Conservation (phyloP, 2,797 vertebrate species). For the Catostomus latipinnis region DNA sequence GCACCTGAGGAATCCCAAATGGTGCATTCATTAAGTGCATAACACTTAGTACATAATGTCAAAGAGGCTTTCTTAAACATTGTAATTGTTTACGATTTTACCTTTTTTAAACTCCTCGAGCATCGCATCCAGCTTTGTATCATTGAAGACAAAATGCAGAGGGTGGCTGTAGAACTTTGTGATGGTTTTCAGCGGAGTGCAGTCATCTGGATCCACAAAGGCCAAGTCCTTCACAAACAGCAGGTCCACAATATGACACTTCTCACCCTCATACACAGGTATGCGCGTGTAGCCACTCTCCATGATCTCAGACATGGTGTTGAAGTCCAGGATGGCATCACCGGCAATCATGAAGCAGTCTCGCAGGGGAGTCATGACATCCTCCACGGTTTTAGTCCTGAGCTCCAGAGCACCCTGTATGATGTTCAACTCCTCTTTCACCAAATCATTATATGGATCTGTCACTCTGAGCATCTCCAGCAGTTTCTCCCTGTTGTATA, state of each 20-base stretch:
- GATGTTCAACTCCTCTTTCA: conserved; percentile 89
- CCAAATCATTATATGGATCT: conserved; percentile 87
- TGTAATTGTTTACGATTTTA: conserved; percentile 67
- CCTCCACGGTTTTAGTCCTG: conserved; percentile 88
- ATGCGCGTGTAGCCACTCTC: conserved; percentile 89
- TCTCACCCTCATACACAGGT: conserved; percentile 85
- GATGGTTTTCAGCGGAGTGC: conserved; percentile 94
- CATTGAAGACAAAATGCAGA: conserved; percentile 95
- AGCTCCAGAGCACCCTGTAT: conserved; percentile 88
- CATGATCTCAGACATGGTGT: conserved; percentile 91
- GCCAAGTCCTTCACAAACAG: conserved; percentile 97
- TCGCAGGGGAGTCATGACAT: conserved; percentile 86
- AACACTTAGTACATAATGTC: not conserved
- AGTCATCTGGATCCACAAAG: conserved; percentile 96
- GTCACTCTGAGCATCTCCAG: conserved; percentile 89
- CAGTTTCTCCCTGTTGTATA: conserved; percentile 88
- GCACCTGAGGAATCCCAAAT: too few species aligned
- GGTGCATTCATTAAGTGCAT: too few species aligned
- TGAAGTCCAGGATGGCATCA: conserved; percentile 86
- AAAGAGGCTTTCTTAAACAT: too few species aligned
- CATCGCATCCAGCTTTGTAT: conserved; percentile 93
- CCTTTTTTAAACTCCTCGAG: conserved; percentile 99
- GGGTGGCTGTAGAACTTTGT: conserved; percentile 96
- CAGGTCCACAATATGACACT: conserved; percentile 93
- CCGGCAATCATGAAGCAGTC: conserved; percentile 89